Evolutionary conservation across 2,113 vertebrate species (phyloP).

Genomic region (Bubo blakistoni): DNA sequence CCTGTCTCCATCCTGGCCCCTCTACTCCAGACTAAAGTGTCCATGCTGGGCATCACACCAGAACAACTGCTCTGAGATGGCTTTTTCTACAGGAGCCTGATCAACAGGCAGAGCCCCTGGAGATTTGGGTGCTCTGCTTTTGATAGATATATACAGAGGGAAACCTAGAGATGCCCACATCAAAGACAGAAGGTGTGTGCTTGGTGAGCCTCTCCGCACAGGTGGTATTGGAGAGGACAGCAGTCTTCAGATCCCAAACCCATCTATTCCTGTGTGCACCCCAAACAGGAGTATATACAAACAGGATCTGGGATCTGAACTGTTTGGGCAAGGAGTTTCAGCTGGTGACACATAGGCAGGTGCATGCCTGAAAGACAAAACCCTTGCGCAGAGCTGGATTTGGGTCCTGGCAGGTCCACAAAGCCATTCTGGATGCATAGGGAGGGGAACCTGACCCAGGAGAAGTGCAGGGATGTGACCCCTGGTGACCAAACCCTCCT

Average conservation of each 20-base stretch:
- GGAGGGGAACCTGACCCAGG: not conserved
- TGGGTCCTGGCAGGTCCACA: not conserved
- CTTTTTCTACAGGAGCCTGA: not conserved
- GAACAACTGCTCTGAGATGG: not conserved
- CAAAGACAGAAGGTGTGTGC: not conserved
- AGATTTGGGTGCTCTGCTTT: not conserved
- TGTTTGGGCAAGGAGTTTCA: not conserved
- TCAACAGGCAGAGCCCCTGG: not conserved
- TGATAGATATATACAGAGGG: not conserved
- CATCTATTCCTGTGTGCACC: not conserved
- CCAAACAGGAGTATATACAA: not conserved
- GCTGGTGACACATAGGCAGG: rapidly evolving
- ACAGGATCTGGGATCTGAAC: not conserved
- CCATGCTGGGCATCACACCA: not conserved
- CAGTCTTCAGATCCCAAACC: not conserved
- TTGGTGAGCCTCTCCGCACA: not conserved
- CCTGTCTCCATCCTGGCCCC: not conserved
- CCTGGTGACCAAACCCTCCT: not conserved
- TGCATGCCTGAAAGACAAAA: not conserved
- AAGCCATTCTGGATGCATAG: not conserved
- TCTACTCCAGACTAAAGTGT: not conserved
- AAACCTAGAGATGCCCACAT: not conserved
- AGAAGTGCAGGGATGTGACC: not conserved
- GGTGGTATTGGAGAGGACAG: not conserved
- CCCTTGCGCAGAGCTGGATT: not conserved